phyloP scores from a whole-genome alignment of 2,797 vertebrate species.

The Sparidentex hasta region DNA sequence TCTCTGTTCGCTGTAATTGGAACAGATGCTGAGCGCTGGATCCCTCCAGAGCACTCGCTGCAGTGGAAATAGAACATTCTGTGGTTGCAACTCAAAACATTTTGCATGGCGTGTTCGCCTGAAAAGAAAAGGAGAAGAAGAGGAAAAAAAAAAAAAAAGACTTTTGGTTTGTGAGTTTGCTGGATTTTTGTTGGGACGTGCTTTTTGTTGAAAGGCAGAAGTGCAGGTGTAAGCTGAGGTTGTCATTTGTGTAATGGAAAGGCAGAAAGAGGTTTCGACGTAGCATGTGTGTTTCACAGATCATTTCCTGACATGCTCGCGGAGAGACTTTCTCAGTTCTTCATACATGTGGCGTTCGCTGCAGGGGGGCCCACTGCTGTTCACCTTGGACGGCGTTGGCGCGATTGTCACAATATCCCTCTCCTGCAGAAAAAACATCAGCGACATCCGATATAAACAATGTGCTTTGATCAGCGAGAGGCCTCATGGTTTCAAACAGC shows the following conservation, averaged over 20 bases:
- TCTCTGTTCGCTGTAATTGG: conserved; percentile 36
- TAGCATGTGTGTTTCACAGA: conserved; percentile 40
- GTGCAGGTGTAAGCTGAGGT: conserved; percentile 41
- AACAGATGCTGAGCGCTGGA: conserved; percentile 63
- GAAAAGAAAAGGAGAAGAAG: conserved; percentile 37
- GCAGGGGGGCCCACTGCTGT: conserved; percentile 63
- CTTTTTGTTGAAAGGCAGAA: conserved; percentile 7
- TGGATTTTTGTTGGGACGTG: conserved; percentile 6
- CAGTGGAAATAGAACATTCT: conserved; percentile 69
- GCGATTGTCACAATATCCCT: conserved; percentile 81
- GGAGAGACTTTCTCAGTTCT: conserved; percentile 58
- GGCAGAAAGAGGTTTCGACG: conserved; percentile 15
- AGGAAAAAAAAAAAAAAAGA: conserved; percentile 8
- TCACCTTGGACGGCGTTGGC: conserved; percentile 68
- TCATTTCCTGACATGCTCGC: conserved; percentile 66
- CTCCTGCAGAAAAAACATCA: conserved; percentile 78
- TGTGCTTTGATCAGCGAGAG: conserved; percentile 83
- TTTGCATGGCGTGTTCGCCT: conserved; percentile 43
- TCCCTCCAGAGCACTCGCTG: conserved; percentile 7
- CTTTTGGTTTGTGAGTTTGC: conserved; percentile 17
- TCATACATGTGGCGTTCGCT: conserved; percentile 65
- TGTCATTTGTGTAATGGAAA: conserved; percentile 6
- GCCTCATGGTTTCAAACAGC: conserved; percentile 78
- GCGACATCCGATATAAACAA: conserved; percentile 79
- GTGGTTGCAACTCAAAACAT: conserved; percentile 62